Evolutionary conservation across 2,797 vertebrate species (phyloP).

Genomic region (Malacoctenus gilli): DNA sequence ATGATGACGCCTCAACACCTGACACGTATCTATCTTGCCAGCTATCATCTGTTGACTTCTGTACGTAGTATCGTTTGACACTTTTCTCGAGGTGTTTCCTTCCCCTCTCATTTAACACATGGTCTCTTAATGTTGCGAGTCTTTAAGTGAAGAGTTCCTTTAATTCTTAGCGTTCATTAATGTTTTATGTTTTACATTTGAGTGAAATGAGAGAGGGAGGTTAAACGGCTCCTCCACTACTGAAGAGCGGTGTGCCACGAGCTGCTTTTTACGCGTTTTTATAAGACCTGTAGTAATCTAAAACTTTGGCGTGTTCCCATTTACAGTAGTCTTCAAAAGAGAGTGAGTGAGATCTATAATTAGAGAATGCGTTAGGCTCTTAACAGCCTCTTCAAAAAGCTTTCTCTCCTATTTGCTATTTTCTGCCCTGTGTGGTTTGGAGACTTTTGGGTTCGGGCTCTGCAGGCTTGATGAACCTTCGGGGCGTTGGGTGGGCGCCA

Average conservation of each 20-base stretch:
- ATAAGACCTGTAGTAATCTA: constrained; percentile 74
- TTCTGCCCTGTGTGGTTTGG: constrained; percentile 70
- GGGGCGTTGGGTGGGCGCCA: constrained; percentile 69
- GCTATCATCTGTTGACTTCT: constrained; percentile 15
- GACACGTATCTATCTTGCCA: constrained; percentile 16
- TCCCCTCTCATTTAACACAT: constrained; percentile 76
- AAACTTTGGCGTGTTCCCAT: constrained; percentile 74
- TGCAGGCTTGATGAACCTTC: constrained; percentile 54
- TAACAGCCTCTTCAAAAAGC: constrained; percentile 78
- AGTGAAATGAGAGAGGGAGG: constrained; percentile 79
- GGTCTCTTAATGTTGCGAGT: constrained; percentile 49
- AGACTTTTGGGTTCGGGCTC: constrained; percentile 60
- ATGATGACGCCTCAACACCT: constrained; percentile 4
- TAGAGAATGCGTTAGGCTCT: constrained; percentile 78
- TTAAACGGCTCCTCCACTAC: constrained; percentile 45
- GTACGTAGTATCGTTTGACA: constrained; percentile 47
- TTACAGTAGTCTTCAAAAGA: constrained; percentile 81
- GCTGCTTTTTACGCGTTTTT: constrained; percentile 69
- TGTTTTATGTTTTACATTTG: constrained; percentile 70
- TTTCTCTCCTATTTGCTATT: constrained; percentile 80
- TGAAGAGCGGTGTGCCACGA: constrained; percentile 54
- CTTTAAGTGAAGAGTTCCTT: constrained; percentile 76
- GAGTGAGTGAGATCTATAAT: constrained; percentile 80
- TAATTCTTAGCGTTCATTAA: constrained; percentile 76
- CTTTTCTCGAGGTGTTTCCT: constrained; percentile 62